phyloP scores from a whole-genome alignment of 2,113 vertebrate species.

The Thalassarche chlororhynchos region DNA sequence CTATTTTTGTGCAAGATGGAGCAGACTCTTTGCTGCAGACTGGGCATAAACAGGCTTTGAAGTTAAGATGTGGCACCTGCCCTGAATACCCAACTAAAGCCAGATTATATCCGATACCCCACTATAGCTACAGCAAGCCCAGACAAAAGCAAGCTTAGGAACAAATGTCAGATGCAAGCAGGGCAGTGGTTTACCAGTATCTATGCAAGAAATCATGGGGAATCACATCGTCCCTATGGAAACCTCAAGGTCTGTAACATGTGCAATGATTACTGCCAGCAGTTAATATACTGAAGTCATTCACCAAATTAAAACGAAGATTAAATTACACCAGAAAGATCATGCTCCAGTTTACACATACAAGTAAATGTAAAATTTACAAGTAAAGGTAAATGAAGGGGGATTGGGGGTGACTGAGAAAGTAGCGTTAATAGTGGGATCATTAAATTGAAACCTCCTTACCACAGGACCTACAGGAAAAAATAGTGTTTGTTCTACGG shows the following conservation, averaged over 20 bases:
- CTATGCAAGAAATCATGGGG: neutral
- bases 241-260: neutral
- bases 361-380: neutral
- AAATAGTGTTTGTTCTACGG: neutral
- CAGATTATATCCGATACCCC: neutral
- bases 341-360: neutral
- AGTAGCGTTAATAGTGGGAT: rapidly evolving
- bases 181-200: neutral
- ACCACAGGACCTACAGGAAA: neutral
- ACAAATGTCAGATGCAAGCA: neutral
- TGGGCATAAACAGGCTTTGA: neutral
- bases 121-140: neutral
- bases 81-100: neutral
- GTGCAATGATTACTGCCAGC: neutral
- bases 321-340: neutral
- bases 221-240: neutral
- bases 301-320: neutral
- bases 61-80: neutral
- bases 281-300: neutral
- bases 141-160: neutral
- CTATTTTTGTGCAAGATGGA: neutral
- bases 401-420: neutral
- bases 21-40: neutral
- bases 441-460: neutral
- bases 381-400: neutral